phyloP scores from a whole-genome alignment of 2,113 vertebrate genomes.

The Alces alces region DNA sequence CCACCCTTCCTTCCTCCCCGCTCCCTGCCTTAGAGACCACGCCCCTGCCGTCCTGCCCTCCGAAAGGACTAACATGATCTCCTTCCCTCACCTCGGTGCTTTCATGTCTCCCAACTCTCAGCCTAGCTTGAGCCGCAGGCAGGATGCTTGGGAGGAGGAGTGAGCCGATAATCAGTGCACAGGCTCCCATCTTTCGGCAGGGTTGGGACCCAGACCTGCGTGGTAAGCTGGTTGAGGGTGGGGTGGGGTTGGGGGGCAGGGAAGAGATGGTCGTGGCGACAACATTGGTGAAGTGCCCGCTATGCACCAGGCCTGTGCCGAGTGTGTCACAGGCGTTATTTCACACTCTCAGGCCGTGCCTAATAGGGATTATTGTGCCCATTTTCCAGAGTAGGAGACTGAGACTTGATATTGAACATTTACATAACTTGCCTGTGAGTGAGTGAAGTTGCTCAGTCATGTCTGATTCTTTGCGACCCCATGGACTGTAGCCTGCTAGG shows the following conservation, averaged over 20 bases:
- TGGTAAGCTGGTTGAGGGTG: not conserved
- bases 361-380: not conserved
- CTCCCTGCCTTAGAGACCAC: not conserved
- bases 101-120: not conserved
- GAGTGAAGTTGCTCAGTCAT: not conserved
- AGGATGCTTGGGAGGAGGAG: not conserved
- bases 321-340: not conserved
- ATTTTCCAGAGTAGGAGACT: not conserved
- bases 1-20: slow-evolving; percentile 28
- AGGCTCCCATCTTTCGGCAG: not conserved
- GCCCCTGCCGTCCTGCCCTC: not conserved
- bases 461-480: not conserved
- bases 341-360: not conserved
- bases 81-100: not conserved
- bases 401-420: not conserved
- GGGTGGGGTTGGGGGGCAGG: not conserved
- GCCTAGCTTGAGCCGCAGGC: not conserved
- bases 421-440: not conserved
- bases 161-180: not conserved
- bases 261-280: not conserved
- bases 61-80: not conserved
- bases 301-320: not conserved
- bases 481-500: not conserved
- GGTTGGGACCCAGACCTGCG: not conserved
- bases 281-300: not conserved